Base-by-base conservation (phyloP, 2,797 vertebrate genomes). In the Paratrypauchen microcephalus region DNA sequence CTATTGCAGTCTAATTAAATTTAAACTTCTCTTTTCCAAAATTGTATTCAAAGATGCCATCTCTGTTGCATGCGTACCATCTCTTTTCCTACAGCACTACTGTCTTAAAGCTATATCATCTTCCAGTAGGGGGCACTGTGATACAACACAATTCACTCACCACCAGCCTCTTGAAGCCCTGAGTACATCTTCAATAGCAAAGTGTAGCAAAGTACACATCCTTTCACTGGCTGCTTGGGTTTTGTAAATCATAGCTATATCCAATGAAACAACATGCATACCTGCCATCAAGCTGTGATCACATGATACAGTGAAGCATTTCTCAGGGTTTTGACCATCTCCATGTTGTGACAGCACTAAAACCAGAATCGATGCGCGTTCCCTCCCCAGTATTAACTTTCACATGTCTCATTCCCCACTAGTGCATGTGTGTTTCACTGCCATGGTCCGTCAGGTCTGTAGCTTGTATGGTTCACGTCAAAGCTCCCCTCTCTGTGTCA, bases 91-190 rank as follows among this genome's bases (percentile, higher is more conserved):
- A 19, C 48, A 52, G 48, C 48, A 55, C 52, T 55, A 55, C 36
- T 26, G 26, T 32, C 47, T 73, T 62, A 50, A 32, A 16, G 21
- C 19, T 23, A 23, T 28, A 13, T 54, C 32, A 48, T 74, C 65
- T 9, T 48, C 84, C 92, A 93, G 90, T 89, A 92, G 93, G 90
- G 93, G 93, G 90, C 93, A 92, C 89, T 93, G 89, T 89, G 83
- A 88, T 85, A 91, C 86, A 89, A 78, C 83, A 68, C 78, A 89
- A 79, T 30, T 54, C 18, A 32, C 26, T 45, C 41, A 45, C 16
- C 32, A 58, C 16, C 32, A 58, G 66, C 41, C 39, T 61, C 63
- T 57, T 56, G 50, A 45, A 62, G 79, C 67, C 74, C 75, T 82
- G 63, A 60, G 66, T 78, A 50, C 70, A 69, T 78, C 73, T 74